Conservation (phyloP, 2,888 invertebrate species). For the Drosophila sordidula region DNA sequence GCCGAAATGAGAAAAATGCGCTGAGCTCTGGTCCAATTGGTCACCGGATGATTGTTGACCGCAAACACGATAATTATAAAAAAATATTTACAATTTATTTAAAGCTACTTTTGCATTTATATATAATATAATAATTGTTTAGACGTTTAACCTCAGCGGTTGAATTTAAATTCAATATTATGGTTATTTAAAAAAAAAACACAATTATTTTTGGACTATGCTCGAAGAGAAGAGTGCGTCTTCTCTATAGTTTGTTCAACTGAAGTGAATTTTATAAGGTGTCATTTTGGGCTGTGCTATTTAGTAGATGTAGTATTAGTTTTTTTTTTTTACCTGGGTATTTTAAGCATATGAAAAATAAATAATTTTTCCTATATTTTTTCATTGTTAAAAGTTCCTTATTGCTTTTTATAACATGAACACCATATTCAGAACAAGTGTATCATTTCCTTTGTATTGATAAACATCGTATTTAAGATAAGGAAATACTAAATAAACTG, state of each 20-base stretch:
- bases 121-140: not conserved
- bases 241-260: not conserved
- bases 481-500: no score
- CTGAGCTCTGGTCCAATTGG: not conserved
- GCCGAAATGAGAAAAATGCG: constrained; percentile 1
- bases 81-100: not conserved
- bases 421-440: no score
- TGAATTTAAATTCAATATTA: not conserved
- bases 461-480: no score
- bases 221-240: no score
- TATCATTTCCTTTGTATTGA: no score
- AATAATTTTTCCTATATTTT: no score
- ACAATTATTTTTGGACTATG: no score
- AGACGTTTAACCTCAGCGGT: not conserved
- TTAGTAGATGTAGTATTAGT: not conserved
- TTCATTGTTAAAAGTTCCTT: no score
- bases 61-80: constrained; percentile 2
- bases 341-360: no score
- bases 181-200: not conserved
- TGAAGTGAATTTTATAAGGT: not conserved
- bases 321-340: no score
- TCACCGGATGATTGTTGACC: constrained; percentile 6
- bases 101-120: not conserved
- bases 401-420: no score
- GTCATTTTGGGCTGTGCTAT: not conserved